These are phyloP conservation scores for Rousettus madagascariensis DNA, from an alignment of 2,797 vertebrate species.

Conservation along the genomic window DNA sequence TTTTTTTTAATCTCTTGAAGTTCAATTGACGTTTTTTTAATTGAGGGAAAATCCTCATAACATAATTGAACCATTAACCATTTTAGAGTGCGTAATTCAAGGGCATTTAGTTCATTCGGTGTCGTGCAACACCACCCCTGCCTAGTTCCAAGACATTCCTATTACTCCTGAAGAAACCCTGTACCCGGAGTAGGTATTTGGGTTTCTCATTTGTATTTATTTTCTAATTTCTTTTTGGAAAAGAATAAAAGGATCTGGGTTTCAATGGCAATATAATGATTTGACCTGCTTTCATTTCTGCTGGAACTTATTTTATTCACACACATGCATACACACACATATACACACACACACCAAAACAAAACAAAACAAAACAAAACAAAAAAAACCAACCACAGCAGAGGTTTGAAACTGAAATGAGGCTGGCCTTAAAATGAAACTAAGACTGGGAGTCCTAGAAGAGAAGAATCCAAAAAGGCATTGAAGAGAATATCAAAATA, in stretches of 20 bases:
- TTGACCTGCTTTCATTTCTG: slow-evolving; percentile 25
- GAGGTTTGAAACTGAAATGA: not conserved
- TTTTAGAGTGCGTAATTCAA: not conserved
- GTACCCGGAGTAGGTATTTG: not conserved
- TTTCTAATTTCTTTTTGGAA: slow-evolving; percentile 36
- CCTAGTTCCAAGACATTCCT: not conserved
- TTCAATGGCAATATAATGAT: slow-evolving; percentile 12
- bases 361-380: too few species aligned
- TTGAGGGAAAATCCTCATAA: not conserved
- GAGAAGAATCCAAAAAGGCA: not conserved
- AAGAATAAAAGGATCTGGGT: not conserved
- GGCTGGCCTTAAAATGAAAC: not conserved
- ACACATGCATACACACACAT: too few species aligned
- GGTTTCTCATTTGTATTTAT: slow-evolving; percentile 16
- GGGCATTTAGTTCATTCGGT: not conserved
- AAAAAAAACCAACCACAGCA: not conserved
- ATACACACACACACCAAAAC: too few species aligned
- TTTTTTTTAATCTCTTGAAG: not conserved
- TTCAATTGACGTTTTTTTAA: not conserved
- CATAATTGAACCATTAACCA: not conserved
- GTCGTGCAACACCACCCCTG: too few species aligned
- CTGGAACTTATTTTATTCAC: not conserved
- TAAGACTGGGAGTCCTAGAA: not conserved
- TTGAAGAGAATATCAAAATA: not conserved
- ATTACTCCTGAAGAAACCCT: not conserved